phyloP scores from a whole-genome alignment of 2,113 vertebrate genomes.

The Podarcis cretensis region DNA sequence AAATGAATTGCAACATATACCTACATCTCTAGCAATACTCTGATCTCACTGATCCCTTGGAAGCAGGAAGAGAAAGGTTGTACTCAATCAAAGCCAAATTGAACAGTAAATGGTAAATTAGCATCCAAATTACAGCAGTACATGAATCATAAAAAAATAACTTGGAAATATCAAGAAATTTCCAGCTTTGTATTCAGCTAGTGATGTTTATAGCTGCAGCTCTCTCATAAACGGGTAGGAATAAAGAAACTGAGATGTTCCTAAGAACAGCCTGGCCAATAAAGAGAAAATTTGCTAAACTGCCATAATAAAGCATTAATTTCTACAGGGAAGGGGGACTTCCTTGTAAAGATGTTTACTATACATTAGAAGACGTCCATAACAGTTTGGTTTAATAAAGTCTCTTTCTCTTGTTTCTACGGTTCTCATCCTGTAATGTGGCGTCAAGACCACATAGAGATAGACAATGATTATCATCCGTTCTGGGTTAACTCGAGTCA shows the following conservation, averaged over 20 bases:
- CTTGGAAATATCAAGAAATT: not conserved
- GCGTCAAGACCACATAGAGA: not conserved
- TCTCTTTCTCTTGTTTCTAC: not conserved
- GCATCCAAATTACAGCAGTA: constrained; percentile 13
- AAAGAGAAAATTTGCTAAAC: constrained; percentile 14
- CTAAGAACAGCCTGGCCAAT: not conserved
- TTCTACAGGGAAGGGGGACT: not conserved
- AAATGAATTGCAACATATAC: no score
- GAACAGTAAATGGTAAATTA: constrained; percentile 31
- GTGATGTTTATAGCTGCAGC: not conserved
- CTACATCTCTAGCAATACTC: not conserved
- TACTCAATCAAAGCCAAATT: constrained; percentile 24
- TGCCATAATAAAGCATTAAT: constrained; percentile 9
- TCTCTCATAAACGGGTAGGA: not conserved
- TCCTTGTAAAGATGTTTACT: not conserved
- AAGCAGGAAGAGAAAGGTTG: not conserved
- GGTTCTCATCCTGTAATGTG: not conserved
- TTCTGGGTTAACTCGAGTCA: not conserved
- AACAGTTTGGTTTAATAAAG: not conserved
- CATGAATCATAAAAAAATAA: constrained; percentile 19
- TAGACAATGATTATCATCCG: not conserved
- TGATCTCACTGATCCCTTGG: not conserved
- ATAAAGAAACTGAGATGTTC: not conserved
- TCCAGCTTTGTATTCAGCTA: constrained; percentile 7
- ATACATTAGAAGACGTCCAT: not conserved